A percentile compares a stretch with the other conserved stretches of the same genome.
phyloP scores from a whole-genome alignment of 2,888 invertebrate genomes.

The Tribolium freemani region DNA sequence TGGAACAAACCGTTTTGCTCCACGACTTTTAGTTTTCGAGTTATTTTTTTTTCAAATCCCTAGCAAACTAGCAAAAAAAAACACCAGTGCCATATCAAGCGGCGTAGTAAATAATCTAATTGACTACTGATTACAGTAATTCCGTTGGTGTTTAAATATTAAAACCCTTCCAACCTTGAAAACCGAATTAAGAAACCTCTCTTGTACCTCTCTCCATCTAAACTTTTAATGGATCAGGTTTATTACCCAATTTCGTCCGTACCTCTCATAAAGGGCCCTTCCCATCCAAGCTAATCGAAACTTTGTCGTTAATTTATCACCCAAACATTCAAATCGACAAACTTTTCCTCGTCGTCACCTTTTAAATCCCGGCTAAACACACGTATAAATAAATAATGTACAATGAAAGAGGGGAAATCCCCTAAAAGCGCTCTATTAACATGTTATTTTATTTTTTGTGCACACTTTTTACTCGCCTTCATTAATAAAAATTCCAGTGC shows the following conservation, averaged over 20 bases:
- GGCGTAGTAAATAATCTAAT: no score
- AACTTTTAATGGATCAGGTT: slow-evolving; percentile 7
- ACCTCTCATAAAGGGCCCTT: neutral
- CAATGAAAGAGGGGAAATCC: neutral
- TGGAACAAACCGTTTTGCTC: no score
- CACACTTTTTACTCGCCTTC: no score
- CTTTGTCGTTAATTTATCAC: neutral
- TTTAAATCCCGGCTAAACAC: neutral
- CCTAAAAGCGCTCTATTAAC: neutral
- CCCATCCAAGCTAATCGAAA: neutral
- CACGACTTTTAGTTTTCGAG: no score
- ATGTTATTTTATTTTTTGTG: neutral
- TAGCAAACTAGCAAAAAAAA: no score
- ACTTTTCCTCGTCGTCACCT: neutral
- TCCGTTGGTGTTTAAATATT: no score
- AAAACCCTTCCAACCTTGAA: neutral
- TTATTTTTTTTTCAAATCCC: no score
- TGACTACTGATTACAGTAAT: no score
- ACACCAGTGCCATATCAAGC: no score
- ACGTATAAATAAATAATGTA: neutral
- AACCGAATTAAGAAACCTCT: neutral
- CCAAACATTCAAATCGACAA: neutral
- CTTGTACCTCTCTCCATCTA: neutral
- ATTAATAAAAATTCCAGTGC: slow-evolving; percentile 3
- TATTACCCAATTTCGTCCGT: neutral